Base-by-base conservation (phyloP, 2,888 invertebrate genomes). In the Odontothrips loti region DNA sequence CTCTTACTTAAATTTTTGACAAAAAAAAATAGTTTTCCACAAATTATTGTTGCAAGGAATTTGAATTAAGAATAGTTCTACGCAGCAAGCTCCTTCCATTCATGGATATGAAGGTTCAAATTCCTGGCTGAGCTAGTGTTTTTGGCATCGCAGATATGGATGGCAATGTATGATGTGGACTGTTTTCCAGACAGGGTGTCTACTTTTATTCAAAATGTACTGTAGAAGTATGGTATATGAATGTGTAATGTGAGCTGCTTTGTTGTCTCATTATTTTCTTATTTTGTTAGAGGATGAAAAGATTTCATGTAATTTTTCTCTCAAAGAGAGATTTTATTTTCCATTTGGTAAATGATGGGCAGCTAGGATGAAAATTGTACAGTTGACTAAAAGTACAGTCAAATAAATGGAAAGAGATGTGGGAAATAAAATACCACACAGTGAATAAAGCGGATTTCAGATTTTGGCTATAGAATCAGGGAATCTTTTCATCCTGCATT, bases 121-220 rank as follows among this genome's bases (percentile, higher is more conserved):
- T 43, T 43, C 34, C 34, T 6, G 6, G 34, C 34, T 6, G 34
- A 43, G 34, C 34, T 43, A 43, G 6, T 43, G 34, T 43, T 43
- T 43, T 6, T 43, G 34, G 34, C 34, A 43, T 43, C 34, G 6
- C 34, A 43, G 34, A 43, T 2, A 43, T 43, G 6, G 34, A 6
- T 43, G 34, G 34, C 34, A 43, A 43, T 43, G 34, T 43, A 43
- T 43, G 34, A 43, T 43, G 34, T 43, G 68, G 68, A 75, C 68
- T 75, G 68, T 27, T 23, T 75, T 27, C 23, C 23, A 75, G 68
- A 75, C 68, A 75, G 68, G 68, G 68, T 75, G 68, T 75, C 27
- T 27, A 75, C 8, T 23, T 27, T 75, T 75, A 12, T 75, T 75
- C 68, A 27, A 75, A 12, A 75, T 23, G 8, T 75, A 75, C 20